These are phyloP conservation scores for Eueremaeus valkanovi DNA, from an alignment of 2,888 invertebrate species.

Conservation along the genomic window DNA sequence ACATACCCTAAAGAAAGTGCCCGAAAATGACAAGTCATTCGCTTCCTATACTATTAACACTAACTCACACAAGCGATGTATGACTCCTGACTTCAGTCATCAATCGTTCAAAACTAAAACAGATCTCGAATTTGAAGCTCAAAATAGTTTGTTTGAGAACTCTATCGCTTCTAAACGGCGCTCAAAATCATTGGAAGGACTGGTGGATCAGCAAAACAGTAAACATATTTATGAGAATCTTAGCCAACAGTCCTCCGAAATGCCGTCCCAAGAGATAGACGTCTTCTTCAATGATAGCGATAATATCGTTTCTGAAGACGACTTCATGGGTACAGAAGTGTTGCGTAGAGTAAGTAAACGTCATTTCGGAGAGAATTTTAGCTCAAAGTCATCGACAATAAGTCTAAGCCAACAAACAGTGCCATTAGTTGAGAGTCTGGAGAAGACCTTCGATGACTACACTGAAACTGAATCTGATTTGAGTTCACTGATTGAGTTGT, in stretches of 20 bases:
- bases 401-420: conserved; percentile 24
- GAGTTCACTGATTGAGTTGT: conserved; percentile 33
- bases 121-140: conserved; percentile 17
- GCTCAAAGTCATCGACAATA: background rate
- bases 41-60: background rate
- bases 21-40: conserved; percentile 27
- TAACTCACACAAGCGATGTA: conserved; percentile 14
- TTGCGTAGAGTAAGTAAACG: conserved; percentile 42
- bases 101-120: background rate
- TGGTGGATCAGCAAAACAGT: background rate
- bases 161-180: conserved; percentile 8
- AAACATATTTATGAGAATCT: conserved; percentile 40
- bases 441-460: conserved; percentile 8
- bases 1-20: conserved; percentile 45
- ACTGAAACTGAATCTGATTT: conserved; percentile 18
- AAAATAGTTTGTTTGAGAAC: background rate
- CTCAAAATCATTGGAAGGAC: conserved; percentile 35
- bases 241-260: background rate
- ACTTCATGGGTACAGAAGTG: conserved; percentile 43
- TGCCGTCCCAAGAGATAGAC: background rate
- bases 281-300: background rate
- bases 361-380: conserved; percentile 41
- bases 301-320: conserved; percentile 37
- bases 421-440: conserved; percentile 29
- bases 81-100: conserved; percentile 5